Base-by-base conservation (phyloP, 2,113 vertebrate genomes). In the Erythrolamprus reginae region DNA sequence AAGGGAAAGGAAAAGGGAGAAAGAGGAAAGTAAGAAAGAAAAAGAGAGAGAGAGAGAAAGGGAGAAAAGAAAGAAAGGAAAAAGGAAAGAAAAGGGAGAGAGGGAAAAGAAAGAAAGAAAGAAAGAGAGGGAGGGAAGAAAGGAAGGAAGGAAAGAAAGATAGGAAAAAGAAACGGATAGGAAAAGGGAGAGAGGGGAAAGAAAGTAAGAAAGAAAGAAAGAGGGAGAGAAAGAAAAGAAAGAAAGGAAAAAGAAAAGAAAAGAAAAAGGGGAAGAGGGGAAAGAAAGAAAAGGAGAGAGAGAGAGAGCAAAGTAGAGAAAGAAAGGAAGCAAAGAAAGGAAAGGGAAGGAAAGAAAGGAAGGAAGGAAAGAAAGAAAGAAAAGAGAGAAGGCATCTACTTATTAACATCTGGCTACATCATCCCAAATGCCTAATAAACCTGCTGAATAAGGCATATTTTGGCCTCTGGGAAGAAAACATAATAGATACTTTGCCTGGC, bases 51-150 rank as follows among this genome's bases (percentile, higher is more conserved):
- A 19, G 12, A 65, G 13, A 33, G n/a, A 10, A 2, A 38, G 33
- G 1, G 28, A 70, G 2, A 70, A 1, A 15, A 4, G 28, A 2
- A 17, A 0, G 33, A 77, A 7, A 15, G n/a, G 38, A 5, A 1
- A 12, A 1, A 12, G 13, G 28, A 77, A 77, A 42, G 23, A 23
- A 45, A 38, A 83, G 8, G 42, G 45, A 82, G 51, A 52, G 3
- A 17, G 2, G 42, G 42, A 23, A 3, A 47, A 24, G 9, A 24
- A 45, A 45, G 23, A 83, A 1, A 26, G 3, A 23, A 23, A 3
- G 4, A 4, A 47, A 12, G 45, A 15, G 10, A n/a, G 42, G 21
- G 19, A 77, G 2, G 17, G 12, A n/a, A 3, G 13, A 33, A 12
- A 33, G 15, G 33, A 5, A 19, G 19, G 45, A 4, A 45, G 5